A percentile compares a stretch with the other conserved stretches of the same genome.
These are phyloP conservation scores for Lepidostoma basale DNA, from an alignment of 1,140 invertebrate genomes.

Conservation along the genomic window DNA sequence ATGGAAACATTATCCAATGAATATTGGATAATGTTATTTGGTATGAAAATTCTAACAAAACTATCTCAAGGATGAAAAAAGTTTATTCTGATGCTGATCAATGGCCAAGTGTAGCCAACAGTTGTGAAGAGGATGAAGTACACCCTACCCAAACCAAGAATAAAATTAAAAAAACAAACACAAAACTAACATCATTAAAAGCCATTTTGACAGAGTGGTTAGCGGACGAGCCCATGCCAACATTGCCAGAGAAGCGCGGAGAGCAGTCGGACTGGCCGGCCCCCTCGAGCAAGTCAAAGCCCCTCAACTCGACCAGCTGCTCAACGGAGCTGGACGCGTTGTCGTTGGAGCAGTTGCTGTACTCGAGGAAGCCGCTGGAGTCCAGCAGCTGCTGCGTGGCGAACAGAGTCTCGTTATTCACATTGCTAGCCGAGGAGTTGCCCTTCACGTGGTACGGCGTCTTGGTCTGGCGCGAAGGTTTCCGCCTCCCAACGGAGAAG, in stretches of 20 bases:
- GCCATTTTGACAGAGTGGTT: constrained; percentile 46
- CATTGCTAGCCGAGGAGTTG: constrained; percentile 13
- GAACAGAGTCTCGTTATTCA: constrained; percentile 25
- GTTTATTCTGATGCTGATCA: no score
- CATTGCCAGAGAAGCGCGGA: not conserved
- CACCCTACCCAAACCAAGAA: not conserved
- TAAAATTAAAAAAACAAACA: constrained; percentile 26
- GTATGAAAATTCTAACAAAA: no score
- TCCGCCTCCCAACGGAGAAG: constrained; percentile 11
- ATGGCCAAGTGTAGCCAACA: no score
- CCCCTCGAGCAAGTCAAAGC: not conserved
- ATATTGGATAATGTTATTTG: no score
- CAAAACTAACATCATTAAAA: constrained; percentile 48
- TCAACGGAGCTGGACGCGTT: not conserved
- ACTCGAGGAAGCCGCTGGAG: constrained; percentile 5
- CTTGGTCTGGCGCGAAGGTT: not conserved
- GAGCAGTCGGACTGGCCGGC: not conserved
- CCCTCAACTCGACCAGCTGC: not conserved
- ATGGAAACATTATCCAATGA: no score
- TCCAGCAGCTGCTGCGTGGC: constrained; percentile 22
- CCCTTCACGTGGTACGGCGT: not conserved
- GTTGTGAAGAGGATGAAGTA: no score
- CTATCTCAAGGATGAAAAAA: no score
- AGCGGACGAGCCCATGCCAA: constrained; percentile 33
- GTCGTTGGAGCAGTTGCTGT: constrained; percentile 30